phyloP scores from a whole-genome alignment of 2,113 vertebrate species.

The Pollachius pollachius region DNA sequence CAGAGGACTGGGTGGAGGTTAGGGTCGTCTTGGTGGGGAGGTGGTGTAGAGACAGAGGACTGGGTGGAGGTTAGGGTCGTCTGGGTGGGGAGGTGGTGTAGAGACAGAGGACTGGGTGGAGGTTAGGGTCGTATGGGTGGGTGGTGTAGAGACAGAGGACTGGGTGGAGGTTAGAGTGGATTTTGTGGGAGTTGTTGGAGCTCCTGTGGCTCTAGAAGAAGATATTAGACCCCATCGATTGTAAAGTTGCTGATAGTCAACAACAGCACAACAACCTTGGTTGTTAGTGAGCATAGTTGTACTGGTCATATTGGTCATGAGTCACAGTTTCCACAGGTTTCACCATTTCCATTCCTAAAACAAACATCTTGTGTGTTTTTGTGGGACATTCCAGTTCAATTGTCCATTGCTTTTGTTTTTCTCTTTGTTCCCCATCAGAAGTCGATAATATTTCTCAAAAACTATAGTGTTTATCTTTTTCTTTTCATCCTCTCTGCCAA shows the following conservation, averaged over 20 bases:
- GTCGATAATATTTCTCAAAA: background rate
- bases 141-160: too few species aligned
- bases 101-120: too few species aligned
- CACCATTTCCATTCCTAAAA: background rate
- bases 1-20: too few species aligned
- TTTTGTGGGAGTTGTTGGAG: too few species aligned
- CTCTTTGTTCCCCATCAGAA: background rate
- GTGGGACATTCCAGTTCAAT: slow-evolving; percentile 4
- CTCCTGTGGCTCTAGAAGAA: background rate
- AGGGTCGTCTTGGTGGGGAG: too few species aligned
- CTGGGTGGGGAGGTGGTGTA: too few species aligned
- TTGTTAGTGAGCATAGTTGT: slow-evolving; percentile 12
- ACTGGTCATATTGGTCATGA: slow-evolving; percentile 1
- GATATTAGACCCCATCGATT: background rate
- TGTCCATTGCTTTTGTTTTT: background rate
- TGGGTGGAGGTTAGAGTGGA: too few species aligned
- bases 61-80: too few species aligned
- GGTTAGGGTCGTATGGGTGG: too few species aligned
- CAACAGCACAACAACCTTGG: slow-evolving; percentile 17
- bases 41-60: too few species aligned
- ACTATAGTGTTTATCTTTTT: too few species aligned
- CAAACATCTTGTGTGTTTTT: slow-evolving; percentile 4
- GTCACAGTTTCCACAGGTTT: slow-evolving; percentile 24
- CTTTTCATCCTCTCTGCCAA: background rate
- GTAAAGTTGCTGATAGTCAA: slow-evolving; percentile 4